Conservation (phyloP, 2,113 vertebrate genomes). For the Mionectes macconnelli region DNA sequence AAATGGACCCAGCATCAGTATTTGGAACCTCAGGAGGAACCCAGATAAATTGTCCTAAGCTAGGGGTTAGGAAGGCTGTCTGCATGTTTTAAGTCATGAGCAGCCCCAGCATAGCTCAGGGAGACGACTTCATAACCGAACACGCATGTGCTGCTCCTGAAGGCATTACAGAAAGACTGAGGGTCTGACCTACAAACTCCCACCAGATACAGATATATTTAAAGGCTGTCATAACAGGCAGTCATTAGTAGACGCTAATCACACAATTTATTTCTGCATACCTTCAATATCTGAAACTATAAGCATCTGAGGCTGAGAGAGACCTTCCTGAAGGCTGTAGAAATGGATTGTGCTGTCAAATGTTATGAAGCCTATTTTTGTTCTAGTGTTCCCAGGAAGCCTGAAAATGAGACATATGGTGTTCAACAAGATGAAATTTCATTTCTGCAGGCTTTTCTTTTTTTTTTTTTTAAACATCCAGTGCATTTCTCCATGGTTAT, state of each 20-base stretch:
- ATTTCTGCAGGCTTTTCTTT: not conserved
- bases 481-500: not conserved
- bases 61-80: not conserved
- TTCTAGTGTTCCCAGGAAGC: slow-evolving; percentile 95
- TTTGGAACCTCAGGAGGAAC: not conserved
- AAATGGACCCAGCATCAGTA: not conserved
- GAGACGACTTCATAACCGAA: not conserved
- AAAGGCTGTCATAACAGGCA: not conserved
- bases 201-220: not conserved
- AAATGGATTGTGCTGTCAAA: slow-evolving; percentile 99
- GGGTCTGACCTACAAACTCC: not conserved
- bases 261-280: slow-evolving; percentile 59
- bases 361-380: slow-evolving; percentile 96
- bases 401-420: slow-evolving; percentile 74
- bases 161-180: not conserved
- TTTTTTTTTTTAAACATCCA: not conserved
- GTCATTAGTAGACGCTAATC: not conserved
- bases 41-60: not conserved
- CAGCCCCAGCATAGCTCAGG: not conserved
- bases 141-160: not conserved
- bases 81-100: not conserved
- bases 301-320: slow-evolving; percentile 97
- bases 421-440: slow-evolving; percentile 44
- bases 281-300: slow-evolving; percentile 97
- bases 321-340: slow-evolving; percentile 97